Conservation (phyloP, 2,888 invertebrate genomes). For the Aricia artaxerxes region DNA sequence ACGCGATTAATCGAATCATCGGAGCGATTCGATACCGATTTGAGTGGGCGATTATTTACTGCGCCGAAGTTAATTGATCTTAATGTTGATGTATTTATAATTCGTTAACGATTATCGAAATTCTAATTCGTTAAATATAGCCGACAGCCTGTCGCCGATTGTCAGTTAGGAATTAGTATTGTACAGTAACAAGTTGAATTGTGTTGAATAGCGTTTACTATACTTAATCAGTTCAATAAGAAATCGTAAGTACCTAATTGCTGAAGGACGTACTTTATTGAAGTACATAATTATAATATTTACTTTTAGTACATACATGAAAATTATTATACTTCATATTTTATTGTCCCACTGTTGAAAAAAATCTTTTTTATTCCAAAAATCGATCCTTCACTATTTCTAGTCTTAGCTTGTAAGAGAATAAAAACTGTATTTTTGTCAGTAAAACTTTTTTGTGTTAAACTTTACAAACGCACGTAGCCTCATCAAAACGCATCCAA, state of each 20-base stretch:
- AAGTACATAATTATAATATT: not conserved
- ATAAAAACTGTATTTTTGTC: too few species aligned
- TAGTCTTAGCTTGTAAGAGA: too few species aligned
- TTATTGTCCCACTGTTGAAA: too few species aligned
- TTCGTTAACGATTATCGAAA: slow-evolving; percentile 9
- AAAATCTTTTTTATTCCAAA: too few species aligned
- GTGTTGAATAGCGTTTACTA: not conserved
- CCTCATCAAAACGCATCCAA: too few species aligned
- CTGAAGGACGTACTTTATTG: not conserved
- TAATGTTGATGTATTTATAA: slow-evolving; percentile 8
- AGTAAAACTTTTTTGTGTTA: too few species aligned
- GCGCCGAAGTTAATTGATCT: slow-evolving; percentile 29
- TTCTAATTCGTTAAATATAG: not conserved
- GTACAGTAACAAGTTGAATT: not conserved
- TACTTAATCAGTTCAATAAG: not conserved
- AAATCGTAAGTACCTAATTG: not conserved
- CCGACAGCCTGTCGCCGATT: slow-evolving; percentile 5
- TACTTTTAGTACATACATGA: too few species aligned
- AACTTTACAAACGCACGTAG: too few species aligned
- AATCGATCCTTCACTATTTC: too few species aligned
- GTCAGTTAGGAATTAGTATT: not conserved
- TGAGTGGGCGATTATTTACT: slow-evolving; percentile 30
- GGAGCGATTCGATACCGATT: slow-evolving; percentile 30
- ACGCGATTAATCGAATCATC: slow-evolving; percentile 38
- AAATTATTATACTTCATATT: too few species aligned